A percentile compares a stretch with the other conserved stretches of the same genome.
These are phyloP conservation scores for Microctenopoma steveboyesi DNA, from an alignment of 2,797 vertebrate genomes.

Conservation along the genomic window DNA sequence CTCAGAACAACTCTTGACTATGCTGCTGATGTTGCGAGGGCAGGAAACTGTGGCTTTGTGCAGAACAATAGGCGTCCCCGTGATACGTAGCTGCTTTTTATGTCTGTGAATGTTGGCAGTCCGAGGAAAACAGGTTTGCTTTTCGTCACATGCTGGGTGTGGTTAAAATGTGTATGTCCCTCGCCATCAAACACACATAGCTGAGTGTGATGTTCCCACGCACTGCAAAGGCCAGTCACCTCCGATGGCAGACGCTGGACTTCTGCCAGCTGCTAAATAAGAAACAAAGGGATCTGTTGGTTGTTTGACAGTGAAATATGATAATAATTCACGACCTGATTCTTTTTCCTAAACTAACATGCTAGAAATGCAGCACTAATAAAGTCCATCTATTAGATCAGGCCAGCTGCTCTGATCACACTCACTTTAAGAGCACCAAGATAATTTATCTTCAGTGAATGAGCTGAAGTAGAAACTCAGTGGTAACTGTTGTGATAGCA, in stretches of 20 bases:
- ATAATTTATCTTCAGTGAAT: neutral
- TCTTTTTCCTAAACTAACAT: neutral
- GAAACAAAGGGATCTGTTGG: neutral
- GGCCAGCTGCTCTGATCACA: neutral
- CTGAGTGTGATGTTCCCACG: constrained; percentile 45
- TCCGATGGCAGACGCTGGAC: neutral
- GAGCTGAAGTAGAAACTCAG: constrained; percentile 1
- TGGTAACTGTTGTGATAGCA: neutral
- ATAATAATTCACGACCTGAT: neutral
- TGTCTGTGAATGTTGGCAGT: constrained; percentile 9
- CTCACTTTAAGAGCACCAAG: neutral
- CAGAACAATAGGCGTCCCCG: constrained; percentile 11
- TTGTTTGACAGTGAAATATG: neutral
- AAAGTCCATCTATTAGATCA: neutral
- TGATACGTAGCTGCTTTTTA: constrained; percentile 4
- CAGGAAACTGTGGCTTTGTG: neutral
- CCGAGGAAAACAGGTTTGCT: constrained; percentile 48
- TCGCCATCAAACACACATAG: constrained; percentile 47
- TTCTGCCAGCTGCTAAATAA: constrained; percentile 4
- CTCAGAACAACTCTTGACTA: constrained; percentile 2
- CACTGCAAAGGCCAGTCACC: neutral
- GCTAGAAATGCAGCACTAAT: constrained; percentile 1
- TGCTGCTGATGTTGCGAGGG: constrained; percentile 1
- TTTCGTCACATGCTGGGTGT: constrained; percentile 48
- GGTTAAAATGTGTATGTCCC: constrained; percentile 18